Percentiles rank a stretch among this genome's conserved stretches.
Evolutionary conservation across 2,797 vertebrate species (phyloP).

Genomic region (Buceros bicornis): DNA sequence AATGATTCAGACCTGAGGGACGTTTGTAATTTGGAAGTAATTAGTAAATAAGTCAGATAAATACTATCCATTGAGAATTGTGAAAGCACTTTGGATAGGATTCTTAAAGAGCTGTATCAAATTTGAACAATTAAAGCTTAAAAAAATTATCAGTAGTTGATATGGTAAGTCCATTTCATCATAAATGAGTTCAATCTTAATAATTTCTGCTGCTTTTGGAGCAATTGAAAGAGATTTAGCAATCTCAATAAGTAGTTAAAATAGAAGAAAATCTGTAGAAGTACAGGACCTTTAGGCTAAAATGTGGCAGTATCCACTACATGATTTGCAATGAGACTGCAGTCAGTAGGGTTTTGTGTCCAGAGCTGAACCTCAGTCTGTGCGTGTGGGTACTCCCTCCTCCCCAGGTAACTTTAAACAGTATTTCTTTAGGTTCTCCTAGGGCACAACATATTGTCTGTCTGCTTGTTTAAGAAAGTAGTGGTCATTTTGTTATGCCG

Average conservation of each 20-base stretch:
- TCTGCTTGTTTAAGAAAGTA: background rate
- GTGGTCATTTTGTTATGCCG: background rate
- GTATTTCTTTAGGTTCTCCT: background rate
- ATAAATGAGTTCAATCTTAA: slow-evolving; percentile 21
- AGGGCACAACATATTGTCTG: background rate
- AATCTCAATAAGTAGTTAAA: slow-evolving; percentile 20
- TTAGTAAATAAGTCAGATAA: slow-evolving; percentile 73
- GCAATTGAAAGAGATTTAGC: slow-evolving; percentile 15
- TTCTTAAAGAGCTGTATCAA: slow-evolving; percentile 53
- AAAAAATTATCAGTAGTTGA: slow-evolving; percentile 41
- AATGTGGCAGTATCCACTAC: background rate
- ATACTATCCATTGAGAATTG: slow-evolving; percentile 53
- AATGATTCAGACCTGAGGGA: slow-evolving; percentile 62
- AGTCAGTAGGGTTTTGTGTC: background rate
- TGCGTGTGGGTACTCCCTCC: background rate
- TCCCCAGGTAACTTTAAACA: background rate
- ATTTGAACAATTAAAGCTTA: slow-evolving; percentile 64
- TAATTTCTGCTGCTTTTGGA: background rate
- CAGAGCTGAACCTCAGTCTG: background rate
- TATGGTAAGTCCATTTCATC: slow-evolving; percentile 43
- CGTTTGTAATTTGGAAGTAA: slow-evolving; percentile 57
- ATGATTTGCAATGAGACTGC: background rate
- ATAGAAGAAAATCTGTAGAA: background rate
- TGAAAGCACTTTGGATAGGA: slow-evolving; percentile 4
- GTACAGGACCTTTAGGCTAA: background rate